Evolutionary conservation across 2,113 vertebrate genomes (phyloP).

Genomic region (Passer domesticus): DNA sequence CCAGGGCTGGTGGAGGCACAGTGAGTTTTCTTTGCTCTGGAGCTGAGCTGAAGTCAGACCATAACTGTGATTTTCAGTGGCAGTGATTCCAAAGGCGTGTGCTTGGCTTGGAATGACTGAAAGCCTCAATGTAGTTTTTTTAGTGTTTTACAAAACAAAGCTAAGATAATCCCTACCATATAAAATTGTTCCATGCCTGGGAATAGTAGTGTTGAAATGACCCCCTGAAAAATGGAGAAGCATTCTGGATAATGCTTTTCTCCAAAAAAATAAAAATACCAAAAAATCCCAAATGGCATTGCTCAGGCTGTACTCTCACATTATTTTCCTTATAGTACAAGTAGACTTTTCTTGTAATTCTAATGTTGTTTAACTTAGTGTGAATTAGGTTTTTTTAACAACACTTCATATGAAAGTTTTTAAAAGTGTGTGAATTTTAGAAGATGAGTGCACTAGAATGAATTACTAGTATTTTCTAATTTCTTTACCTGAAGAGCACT

Average conservation of each 20-base stretch:
- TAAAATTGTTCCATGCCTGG: background rate
- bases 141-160: background rate
- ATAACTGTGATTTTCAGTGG: background rate
- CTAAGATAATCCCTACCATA: background rate
- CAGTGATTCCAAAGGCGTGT: background rate
- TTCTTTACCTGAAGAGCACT: background rate
- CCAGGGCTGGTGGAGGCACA: background rate
- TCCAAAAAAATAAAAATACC: background rate
- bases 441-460: background rate
- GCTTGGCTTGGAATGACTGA: background rate
- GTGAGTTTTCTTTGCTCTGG: background rate
- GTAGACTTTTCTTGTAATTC: background rate
- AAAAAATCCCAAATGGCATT: background rate
- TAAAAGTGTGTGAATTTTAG: background rate
- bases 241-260: background rate
- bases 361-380: background rate
- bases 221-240: background rate
- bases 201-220: background rate
- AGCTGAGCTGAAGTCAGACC: background rate
- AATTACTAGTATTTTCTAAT: background rate
- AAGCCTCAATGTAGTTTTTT: background rate
- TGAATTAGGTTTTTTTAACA: background rate
- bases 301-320: background rate
- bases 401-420: background rate
- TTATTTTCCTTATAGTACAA: background rate